Evolutionary conservation across 2,797 vertebrate species (phyloP).

Genomic region (Syngnathus rostellatus): DNA sequence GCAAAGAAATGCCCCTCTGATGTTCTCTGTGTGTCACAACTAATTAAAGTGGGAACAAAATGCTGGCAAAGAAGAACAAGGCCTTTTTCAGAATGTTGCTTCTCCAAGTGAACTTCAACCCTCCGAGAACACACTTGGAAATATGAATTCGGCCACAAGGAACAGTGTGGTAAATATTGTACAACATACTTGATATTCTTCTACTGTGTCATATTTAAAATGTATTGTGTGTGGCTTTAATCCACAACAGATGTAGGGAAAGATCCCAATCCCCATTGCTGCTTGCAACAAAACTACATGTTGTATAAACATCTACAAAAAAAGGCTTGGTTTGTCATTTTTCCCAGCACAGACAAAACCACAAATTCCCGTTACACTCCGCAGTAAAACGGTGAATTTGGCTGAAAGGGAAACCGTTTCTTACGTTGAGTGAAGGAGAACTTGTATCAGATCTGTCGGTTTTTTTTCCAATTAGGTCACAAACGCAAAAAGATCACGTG

Average conservation of each 20-base stretch:
- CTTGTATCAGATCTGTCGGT: neutral
- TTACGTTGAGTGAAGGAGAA: neutral
- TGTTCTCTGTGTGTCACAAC: slow-evolving; percentile 56
- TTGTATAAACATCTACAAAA: slow-evolving; percentile 27
- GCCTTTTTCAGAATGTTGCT: slow-evolving; percentile 21
- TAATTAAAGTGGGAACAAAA: slow-evolving; percentile 56
- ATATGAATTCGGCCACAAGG: slow-evolving; percentile 19
- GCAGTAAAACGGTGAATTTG: slow-evolving; percentile 1
- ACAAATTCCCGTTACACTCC: slow-evolving; percentile 31
- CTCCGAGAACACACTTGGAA: slow-evolving; percentile 2
- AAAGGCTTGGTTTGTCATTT: slow-evolving; percentile 23
- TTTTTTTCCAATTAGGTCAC: neutral
- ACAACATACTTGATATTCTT: slow-evolving; percentile 33
- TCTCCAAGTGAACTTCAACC: slow-evolving; percentile 19
- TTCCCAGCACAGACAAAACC: slow-evolving; percentile 30
- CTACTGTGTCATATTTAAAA: slow-evolving; percentile 41
- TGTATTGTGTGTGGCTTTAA: slow-evolving; percentile 43
- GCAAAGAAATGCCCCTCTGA: slow-evolving; percentile 46
- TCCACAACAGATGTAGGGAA: slow-evolving; percentile 47
- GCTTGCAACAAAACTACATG: slow-evolving; percentile 26
- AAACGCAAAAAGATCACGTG: neutral
- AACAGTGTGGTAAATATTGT: slow-evolving; percentile 37
- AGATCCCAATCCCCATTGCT: slow-evolving; percentile 18
- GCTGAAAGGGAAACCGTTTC: neutral
- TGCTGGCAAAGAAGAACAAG: slow-evolving; percentile 48